Evolutionary conservation across 2,797 vertebrate species (phyloP), one percentile per base, ranked within the genome.

Genomic region (Apodemus agrarius): DNA sequence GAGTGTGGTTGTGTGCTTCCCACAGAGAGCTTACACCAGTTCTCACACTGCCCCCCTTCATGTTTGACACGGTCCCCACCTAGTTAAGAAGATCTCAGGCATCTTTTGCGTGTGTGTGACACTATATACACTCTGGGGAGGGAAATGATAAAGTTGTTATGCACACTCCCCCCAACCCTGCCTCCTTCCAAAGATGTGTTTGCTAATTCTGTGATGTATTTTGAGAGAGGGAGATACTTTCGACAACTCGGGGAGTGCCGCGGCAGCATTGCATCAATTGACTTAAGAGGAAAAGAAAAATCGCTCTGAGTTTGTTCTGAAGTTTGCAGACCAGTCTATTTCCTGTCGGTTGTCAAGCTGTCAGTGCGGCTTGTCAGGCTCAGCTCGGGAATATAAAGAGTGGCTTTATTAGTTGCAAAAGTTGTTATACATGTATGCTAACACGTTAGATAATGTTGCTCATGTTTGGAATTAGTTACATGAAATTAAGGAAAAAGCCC

Each of bases 41-140:
- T 98, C 98, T 98, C 98, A 98, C 98, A 98, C 98, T 98, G 98
- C 98, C 98, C 98, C 98, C 98, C 98, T 99, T 98, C 99, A 99
- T 99, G 98, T 98, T 99, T 99, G 98, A 99, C 99, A 98, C 94
- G 96, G 97, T 97, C 98, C 97, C 98, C 98, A 98, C 98, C 97
- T 98, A 98, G 98, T 98, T 98, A 98, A 98, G 97, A 98, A 98
- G 98, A 98, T 98, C 98, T 98, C 98, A 98, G 97, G 97, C 94
- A 97, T 98, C 98, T 98, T 93, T 98, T 97, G 98, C 96, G 59
- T 98, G 4, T 43, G 24, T 84, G 79, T 95, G 96, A 95, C 94
- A 96, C 96, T 95, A 11, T 96, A 97, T 96, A 92, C 92, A 89
- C 96, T 97, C 10, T 75, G 87, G 96, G 11, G 54, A 69, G 29